Conservation (phyloP, 2,113 vertebrate species). For the Cryptomyrus ogoouensis region DNA sequence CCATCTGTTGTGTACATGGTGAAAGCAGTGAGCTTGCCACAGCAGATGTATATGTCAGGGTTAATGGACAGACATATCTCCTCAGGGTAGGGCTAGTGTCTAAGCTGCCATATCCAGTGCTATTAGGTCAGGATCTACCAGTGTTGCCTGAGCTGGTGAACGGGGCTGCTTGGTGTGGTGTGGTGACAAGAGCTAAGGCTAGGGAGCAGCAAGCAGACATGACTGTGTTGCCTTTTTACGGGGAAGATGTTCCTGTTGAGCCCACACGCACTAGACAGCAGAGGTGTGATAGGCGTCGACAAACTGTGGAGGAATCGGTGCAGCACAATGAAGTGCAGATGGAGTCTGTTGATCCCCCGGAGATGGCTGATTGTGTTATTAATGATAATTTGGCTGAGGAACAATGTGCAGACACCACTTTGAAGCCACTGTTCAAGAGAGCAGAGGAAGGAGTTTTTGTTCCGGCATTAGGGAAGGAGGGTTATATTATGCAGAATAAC, state of each 20-base stretch:
- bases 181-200: background rate
- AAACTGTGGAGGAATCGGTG: background rate
- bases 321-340: too few species aligned
- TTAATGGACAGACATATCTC: background rate
- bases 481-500: background rate
- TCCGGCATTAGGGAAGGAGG: background rate
- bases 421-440: background rate
- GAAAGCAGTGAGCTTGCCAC: background rate
- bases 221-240: background rate
- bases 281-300: background rate
- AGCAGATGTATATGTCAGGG: background rate
- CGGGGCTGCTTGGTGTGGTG: background rate
- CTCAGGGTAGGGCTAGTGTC: background rate
- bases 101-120: constrained; percentile 17
- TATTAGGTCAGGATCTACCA: background rate
- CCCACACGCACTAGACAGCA: background rate
- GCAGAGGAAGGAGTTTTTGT: background rate
- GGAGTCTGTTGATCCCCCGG: too few species aligned
- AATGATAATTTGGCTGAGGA: too few species aligned
- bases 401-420: background rate
- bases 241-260: background rate
- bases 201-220: background rate
- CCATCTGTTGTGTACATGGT: background rate
- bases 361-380: too few species aligned
- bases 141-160: background rate